Conservation (phyloP, 1,140 invertebrate genomes). For the Acromyrmex heyeri region DNA sequence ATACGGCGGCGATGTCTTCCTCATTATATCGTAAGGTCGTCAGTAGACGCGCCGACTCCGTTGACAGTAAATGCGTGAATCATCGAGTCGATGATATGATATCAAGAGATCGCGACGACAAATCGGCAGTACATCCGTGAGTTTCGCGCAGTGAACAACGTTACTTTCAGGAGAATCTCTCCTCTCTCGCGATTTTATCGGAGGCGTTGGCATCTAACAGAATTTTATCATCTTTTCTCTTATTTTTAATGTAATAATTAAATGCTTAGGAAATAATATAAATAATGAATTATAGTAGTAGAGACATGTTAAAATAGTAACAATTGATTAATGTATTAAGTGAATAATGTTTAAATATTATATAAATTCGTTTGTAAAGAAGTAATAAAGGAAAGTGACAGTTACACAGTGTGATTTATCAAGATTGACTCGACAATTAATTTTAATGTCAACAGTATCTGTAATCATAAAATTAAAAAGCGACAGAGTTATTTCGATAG, state of each 20-base stretch:
- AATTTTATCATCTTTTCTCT: not conserved
- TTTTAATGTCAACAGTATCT: not conserved
- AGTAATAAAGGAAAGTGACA: slow-evolving; percentile 17
- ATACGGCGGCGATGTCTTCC: not conserved
- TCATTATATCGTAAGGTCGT: slow-evolving; percentile 25
- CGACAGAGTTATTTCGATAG: not conserved
- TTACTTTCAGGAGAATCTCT: not conserved
- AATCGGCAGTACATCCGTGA: slow-evolving; percentile 38
- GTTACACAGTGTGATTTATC: not conserved
- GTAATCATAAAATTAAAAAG: slow-evolving; percentile 4
- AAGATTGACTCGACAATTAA: not conserved
- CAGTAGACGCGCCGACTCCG: slow-evolving; percentile 46
- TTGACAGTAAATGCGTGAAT: slow-evolving; percentile 66
- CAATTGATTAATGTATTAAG: not conserved
- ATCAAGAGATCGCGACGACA: slow-evolving; percentile 34
- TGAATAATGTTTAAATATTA: not conserved
- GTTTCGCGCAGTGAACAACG: slow-evolving; percentile 13
- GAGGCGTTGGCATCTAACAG: not conserved
- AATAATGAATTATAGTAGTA: not conserved
- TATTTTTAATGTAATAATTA: not conserved
- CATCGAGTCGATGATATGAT: slow-evolving; percentile 48
- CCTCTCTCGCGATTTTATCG: not conserved
- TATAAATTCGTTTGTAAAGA: not conserved
- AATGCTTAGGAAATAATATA: not conserved
- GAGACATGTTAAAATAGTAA: not conserved